Evolutionary conservation across 1,140 invertebrate species (phyloP).

Genomic region (Pristionchus pacificus): DNA sequence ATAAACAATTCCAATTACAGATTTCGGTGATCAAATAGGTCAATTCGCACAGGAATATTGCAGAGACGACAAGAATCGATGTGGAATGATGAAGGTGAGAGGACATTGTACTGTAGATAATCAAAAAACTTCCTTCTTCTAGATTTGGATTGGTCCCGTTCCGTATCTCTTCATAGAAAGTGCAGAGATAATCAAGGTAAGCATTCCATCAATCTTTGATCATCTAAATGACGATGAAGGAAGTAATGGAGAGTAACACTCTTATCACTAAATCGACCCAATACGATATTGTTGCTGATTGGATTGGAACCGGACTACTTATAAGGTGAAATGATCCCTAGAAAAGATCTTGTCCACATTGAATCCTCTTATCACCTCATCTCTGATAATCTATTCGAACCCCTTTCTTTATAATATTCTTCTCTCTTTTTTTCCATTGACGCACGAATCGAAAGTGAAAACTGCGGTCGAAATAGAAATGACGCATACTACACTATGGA

Average conservation of each 20-base stretch:
- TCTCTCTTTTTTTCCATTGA: not conserved
- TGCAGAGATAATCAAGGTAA: slow-evolving; percentile 24
- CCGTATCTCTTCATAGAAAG: slow-evolving; percentile 23
- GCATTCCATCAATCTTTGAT: slow-evolving; percentile 32
- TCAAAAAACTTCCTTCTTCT: too few species aligned
- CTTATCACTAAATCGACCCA: slow-evolving; percentile 76
- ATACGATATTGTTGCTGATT: slow-evolving; percentile 70
- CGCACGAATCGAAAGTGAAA: too few species aligned
- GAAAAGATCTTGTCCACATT: too few species aligned
- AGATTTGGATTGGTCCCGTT: slow-evolving; percentile 37
- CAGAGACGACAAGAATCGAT: slow-evolving; percentile 12
- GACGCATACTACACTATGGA: too few species aligned
- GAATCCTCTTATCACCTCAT: too few species aligned
- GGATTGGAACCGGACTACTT: slow-evolving; percentile 77
- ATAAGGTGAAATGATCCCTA: too few species aligned
- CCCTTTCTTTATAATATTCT: slow-evolving; percentile 21
- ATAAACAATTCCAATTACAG: not conserved
- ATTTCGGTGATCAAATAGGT: not conserved
- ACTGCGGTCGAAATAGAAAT: too few species aligned
- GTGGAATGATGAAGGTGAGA: slow-evolving; percentile 9
- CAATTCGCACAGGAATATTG: not conserved
- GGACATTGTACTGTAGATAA: slow-evolving; percentile 15
- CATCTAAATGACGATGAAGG: slow-evolving; percentile 61
- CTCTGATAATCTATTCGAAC: too few species aligned
- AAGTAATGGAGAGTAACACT: slow-evolving; percentile 68